Base-by-base conservation (phyloP, 2,888 invertebrate genomes). In the Volucella inflata region DNA sequence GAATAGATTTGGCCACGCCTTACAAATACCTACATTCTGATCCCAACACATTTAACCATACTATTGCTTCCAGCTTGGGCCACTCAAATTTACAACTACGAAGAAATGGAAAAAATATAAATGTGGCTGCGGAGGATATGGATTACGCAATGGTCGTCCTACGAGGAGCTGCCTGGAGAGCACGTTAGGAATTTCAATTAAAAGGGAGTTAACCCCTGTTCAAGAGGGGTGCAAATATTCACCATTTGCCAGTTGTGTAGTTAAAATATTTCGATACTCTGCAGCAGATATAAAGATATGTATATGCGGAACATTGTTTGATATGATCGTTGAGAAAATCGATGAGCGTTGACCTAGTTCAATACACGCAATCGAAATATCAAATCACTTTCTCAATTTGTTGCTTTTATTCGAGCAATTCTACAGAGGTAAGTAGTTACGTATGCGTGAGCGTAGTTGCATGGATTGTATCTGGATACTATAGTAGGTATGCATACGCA, bases 291-390 rank as follows among this genome's bases (percentile, higher is more conserved):
- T 30, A 6, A 30, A 30, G 30, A 30, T 62, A 62, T 50, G 44
- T 62, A 57, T 40, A 60, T 44, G 44, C 12, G 44, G 60, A 59
- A 53, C 48, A 65, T 62, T 62, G 60, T 71, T 76, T 51, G 67
- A 36, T 75, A 65, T 75, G 85, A 85, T 85, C 76, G 67, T 68
- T 76, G 76, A 48, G 65, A 72, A 81, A 85, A 85, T 85, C 85
- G 81, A 85, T 85, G 76, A 85, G 81, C 68, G 81, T 76, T 85
- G 85, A 85, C 85, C 85, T 85, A 85, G 81, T 85, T 85, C 85
- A 85, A 85, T 85, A 67, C 71, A 85, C 85, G 85, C 85, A 76
- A 57, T 76, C 68, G 72, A 81, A 85, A 81, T 85, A 85, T 81
- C 85, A 85, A 85, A 77, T 85, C 71, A 72, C 85, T 81, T 72